A percentile compares a stretch with the other conserved stretches of the same genome.
Conservation (phyloP, 2,797 vertebrate species). For the Zenarchopterus dispar region DNA sequence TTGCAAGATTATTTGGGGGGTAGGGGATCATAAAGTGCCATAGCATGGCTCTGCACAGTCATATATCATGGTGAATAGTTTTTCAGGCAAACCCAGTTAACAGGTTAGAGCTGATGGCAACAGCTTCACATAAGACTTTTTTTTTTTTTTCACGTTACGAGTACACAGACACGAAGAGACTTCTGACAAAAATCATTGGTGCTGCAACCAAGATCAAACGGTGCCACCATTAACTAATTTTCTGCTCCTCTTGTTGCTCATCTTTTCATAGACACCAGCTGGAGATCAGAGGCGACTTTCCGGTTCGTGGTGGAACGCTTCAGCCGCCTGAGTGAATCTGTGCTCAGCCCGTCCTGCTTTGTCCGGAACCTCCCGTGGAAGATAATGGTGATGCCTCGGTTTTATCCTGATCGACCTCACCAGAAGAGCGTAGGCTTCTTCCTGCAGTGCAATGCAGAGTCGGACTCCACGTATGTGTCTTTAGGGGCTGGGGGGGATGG, state of each 20-base stretch:
- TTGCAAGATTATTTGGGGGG: too few relatives aligned
- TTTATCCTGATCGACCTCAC: slow-evolving; percentile 97
- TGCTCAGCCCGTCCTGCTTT: slow-evolving; percentile 99
- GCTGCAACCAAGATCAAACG: too few relatives aligned
- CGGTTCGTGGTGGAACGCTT: slow-evolving; percentile 98
- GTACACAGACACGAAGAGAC: too few relatives aligned
- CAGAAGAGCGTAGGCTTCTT: slow-evolving; percentile 99
- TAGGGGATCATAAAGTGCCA: too few relatives aligned
- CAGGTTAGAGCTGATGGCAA: too few relatives aligned
- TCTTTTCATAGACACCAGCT: slow-evolving; percentile 90
- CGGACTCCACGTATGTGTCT: slow-evolving; percentile 95
- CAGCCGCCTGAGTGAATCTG: slow-evolving; percentile 96
- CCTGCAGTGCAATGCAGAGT: slow-evolving; percentile 98
- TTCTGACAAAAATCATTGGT: too few relatives aligned
- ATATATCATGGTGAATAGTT: too few relatives aligned
- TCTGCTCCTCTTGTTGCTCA: not conserved
- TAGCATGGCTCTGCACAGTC: too few relatives aligned
- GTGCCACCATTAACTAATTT: not conserved
- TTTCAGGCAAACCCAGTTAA: too few relatives aligned
- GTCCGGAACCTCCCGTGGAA: slow-evolving; percentile 99
- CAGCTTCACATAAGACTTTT: too few relatives aligned
- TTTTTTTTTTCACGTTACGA: too few relatives aligned
- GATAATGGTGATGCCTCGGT: slow-evolving; percentile 99
- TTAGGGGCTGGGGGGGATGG: slow-evolving; percentile 2
- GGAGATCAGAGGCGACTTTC: slow-evolving; percentile 98